Evolutionary conservation across 2,888 invertebrate species (phyloP).

Genomic region (Escarpia spicata): DNA sequence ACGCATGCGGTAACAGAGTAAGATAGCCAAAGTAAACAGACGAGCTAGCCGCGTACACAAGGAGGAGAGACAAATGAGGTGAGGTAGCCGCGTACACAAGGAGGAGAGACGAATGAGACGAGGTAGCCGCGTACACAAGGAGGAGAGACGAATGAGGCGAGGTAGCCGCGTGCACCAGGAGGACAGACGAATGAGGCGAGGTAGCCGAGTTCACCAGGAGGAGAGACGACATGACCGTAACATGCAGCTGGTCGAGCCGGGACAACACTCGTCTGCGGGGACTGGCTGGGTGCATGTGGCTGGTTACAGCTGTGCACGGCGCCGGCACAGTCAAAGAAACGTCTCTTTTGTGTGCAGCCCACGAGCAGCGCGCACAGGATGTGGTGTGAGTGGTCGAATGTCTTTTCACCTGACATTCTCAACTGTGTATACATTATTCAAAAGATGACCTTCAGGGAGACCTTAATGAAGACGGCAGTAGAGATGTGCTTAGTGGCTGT

Average conservation of each 20-base stretch:
- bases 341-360: not conserved
- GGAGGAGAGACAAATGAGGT: too few species aligned
- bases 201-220: not conserved
- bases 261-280: not conserved
- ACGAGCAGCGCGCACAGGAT: not conserved
- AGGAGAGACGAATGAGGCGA: too few species aligned
- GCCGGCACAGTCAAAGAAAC: not conserved
- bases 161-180: too few species aligned
- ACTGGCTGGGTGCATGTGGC: not conserved
- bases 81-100: too few species aligned
- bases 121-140: too few species aligned
- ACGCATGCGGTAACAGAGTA: too few species aligned
- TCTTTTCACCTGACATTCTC: not conserved
- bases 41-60: too few species aligned
- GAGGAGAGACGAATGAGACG: too few species aligned
- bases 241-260: not conserved
- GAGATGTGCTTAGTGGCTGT: not conserved
- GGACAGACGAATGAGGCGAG: too few species aligned
- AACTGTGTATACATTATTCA: slow-evolving; percentile 3
- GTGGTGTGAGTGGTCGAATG: slow-evolving; percentile 3
- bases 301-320: not conserved
- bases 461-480: not conserved
- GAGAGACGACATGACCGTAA: not conserved
- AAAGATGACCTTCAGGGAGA: not conserved
- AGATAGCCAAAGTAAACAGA: too few species aligned